These are phyloP conservation scores for Pseudorectes ferrugineus DNA, from an alignment of 2,113 vertebrate genomes.

Conservation along the genomic window DNA sequence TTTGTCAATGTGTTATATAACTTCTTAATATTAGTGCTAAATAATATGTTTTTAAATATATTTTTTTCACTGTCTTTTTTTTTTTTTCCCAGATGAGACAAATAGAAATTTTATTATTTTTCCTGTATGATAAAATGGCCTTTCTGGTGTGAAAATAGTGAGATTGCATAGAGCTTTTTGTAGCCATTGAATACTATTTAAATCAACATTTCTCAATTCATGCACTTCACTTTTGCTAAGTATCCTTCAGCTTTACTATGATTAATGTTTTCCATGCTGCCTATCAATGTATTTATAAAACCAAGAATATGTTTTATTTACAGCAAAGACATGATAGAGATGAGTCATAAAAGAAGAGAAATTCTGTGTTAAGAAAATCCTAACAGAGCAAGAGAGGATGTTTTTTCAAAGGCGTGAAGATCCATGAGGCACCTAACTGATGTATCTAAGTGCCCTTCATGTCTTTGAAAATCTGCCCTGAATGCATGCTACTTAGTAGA, in stretches of 20 bases:
- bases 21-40: not conserved
- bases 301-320: slow-evolving; percentile 24
- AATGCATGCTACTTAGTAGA: not conserved
- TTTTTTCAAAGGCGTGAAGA: slow-evolving; percentile 1
- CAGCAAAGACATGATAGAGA: not conserved
- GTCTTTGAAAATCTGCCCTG: not conserved
- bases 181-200: not conserved
- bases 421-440: not conserved
- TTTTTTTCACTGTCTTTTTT: not conserved
- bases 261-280: slow-evolving; percentile 5
- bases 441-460: not conserved
- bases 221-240: not conserved
- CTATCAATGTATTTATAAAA: slow-evolving; percentile 22
- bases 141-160: not conserved
- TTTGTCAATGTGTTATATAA: not conserved
- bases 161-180: not conserved
- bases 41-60: not conserved
- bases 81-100: not conserved
- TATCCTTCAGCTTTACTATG: not conserved
- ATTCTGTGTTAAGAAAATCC: not conserved
- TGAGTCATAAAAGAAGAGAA: slow-evolving; percentile 44
- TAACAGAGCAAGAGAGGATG: not conserved
- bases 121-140: not conserved
- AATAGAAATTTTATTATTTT: not conserved
- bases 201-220: not conserved